These are phyloP conservation scores for Uromys caudimaculatus DNA, from an alignment of 2,797 vertebrate genomes.

Conservation along the genomic window DNA sequence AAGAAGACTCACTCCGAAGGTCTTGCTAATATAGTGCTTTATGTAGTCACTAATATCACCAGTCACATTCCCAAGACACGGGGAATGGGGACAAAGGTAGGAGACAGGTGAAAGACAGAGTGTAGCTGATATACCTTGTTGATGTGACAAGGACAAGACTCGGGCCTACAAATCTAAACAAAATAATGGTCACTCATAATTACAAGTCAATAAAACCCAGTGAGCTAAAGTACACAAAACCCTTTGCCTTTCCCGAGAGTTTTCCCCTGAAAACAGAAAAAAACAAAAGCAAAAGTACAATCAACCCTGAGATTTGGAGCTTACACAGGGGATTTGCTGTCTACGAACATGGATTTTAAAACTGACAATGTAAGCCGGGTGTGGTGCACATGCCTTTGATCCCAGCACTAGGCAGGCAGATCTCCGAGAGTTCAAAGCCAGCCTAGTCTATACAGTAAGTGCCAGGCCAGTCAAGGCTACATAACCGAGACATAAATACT, in stretches of 20 bases:
- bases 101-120: constrained; percentile 1
- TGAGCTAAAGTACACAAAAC: not conserved
- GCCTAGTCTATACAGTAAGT: not conserved
- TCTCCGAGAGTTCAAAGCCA: not conserved
- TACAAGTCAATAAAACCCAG: constrained; percentile 2
- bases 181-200: not conserved
- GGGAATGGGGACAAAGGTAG: not conserved
- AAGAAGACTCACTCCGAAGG: not conserved
- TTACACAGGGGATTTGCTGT: not conserved
- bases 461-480: not conserved
- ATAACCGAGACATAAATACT: not conserved
- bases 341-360: not conserved
- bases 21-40: constrained; percentile 17
- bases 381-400: not conserved
- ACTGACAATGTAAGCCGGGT: not conserved
- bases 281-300: not conserved
- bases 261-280: not conserved
- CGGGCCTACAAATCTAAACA: constrained; percentile 16
- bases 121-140: not conserved
- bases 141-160: constrained; percentile 23
- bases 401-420: not conserved
- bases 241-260: not conserved
- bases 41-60: constrained; percentile 32
- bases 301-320: not conserved
- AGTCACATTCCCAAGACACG: not conserved